Evolutionary conservation across 30 jellyfish, hydroid and myxozoan genomes (phyloP).

Genomic region (Haliclystus octoradiatus): DNA sequence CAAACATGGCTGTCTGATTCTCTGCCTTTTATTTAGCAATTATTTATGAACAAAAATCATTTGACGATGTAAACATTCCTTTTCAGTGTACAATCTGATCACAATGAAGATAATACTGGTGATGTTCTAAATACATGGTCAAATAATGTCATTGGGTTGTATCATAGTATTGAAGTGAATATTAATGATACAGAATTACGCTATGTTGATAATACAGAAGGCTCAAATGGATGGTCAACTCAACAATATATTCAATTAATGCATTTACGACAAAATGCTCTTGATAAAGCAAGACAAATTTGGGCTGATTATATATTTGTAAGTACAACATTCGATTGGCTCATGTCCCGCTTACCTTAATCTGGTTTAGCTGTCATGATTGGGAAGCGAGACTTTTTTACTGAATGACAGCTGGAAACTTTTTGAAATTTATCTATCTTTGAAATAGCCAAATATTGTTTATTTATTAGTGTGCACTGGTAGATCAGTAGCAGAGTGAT

Average conservation of each 20-base stretch:
- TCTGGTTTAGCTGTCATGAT: too few relatives aligned
- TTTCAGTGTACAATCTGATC: constrained; percentile 88
- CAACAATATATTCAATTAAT: neutral
- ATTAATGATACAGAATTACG: constrained; percentile 22
- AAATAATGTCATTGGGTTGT: constrained; percentile 42
- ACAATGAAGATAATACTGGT: constrained; percentile 81
- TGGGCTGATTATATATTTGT: constrained; percentile 74
- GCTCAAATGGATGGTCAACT: constrained; percentile 68
- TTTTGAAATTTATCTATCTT: too few relatives aligned
- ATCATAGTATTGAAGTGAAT: constrained; percentile 21
- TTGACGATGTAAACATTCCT: neutral
- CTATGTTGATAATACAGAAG: constrained; percentile 47
- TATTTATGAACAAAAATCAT: neutral
- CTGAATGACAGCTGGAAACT: too few relatives aligned
- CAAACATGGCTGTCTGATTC: too few relatives aligned
- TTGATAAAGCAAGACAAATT: constrained; percentile 64
- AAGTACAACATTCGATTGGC: too few relatives aligned
- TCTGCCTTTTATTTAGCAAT: neutral
- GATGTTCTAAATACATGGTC: constrained; percentile 54
- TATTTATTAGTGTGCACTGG: too few relatives aligned
- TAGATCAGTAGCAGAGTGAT: too few relatives aligned
- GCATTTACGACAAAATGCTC: constrained; percentile 43
- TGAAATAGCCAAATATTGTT: too few relatives aligned
- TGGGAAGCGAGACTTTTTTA: too few relatives aligned
- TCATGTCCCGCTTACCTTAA: too few relatives aligned